phyloP scores from a whole-genome alignment of 2,113 vertebrate species.

The Dasypus novemcinctus region DNA sequence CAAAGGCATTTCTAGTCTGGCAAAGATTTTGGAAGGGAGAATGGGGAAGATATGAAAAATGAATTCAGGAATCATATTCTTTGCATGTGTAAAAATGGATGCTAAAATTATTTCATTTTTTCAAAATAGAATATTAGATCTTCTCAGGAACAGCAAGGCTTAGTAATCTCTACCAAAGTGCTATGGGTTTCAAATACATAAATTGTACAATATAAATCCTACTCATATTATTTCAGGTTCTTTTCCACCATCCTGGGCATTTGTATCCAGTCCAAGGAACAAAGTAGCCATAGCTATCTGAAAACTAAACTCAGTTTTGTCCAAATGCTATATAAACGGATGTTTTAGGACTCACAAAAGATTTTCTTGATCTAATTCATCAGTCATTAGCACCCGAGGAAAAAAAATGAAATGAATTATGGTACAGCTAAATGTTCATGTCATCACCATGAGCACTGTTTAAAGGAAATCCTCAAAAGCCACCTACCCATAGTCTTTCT shows the following conservation, averaged over 20 bases:
- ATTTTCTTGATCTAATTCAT: not conserved
- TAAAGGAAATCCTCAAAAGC: not conserved
- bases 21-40: not conserved
- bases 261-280: not conserved
- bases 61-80: not conserved
- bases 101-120: not conserved
- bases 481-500: not conserved
- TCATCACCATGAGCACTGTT: not conserved
- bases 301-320: not conserved
- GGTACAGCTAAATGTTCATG: not conserved
- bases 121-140: not conserved
- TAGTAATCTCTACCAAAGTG: not conserved
- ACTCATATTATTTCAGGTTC: not conserved
- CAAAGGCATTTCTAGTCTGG: slow-evolving; percentile 35
- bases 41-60: not conserved
- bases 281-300: not conserved
- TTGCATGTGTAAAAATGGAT: not conserved
- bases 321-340: not conserved
- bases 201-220: not conserved
- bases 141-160: not conserved
- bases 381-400: not conserved
- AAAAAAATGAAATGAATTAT: not conserved
- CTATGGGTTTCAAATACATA: not conserved
- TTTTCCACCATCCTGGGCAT: not conserved
- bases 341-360: not conserved